Percentiles rank a stretch among this genome's conserved stretches.
Evolutionary conservation across 2,888 invertebrate species (phyloP).

Genomic region (Chloromyia formosa): DNA sequence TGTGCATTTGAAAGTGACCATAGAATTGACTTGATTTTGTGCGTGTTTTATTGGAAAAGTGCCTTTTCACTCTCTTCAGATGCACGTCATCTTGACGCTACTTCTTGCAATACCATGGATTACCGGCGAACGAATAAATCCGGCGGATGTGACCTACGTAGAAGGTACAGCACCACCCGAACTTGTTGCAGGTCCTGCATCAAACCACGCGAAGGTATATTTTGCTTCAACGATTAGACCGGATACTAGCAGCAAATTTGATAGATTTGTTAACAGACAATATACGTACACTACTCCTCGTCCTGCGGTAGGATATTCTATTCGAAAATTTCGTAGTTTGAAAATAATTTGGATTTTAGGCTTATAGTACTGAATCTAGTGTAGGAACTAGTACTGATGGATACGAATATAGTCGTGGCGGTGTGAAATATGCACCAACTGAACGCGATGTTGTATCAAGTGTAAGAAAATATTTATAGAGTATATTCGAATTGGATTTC

Average conservation of each 20-base stretch:
- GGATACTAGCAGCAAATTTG: not conserved
- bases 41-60: not conserved
- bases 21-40: not conserved
- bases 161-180: constrained; percentile 59
- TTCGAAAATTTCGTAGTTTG: no score
- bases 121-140: constrained; percentile 57
- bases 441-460: not conserved
- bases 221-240: not conserved
- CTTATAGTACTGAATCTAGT: no score
- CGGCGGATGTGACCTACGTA: constrained; percentile 67
- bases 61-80: constrained; percentile 1
- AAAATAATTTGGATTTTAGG: no score
- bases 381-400: not conserved
- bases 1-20: not conserved
- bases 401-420: not conserved
- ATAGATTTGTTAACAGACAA: no score
- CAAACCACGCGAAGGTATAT: constrained; percentile 14
- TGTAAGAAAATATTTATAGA: not conserved
- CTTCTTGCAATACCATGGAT: constrained; percentile 47
- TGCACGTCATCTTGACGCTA: constrained; percentile 17
- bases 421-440: not conserved
- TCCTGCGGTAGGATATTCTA: no score
- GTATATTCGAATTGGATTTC: not conserved
- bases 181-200: constrained; percentile 54
- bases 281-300: no score